A percentile compares a stretch with the other conserved stretches of the same genome.
Conservation (phyloP, 2,888 invertebrate species). For the Trisateles emortualis region DNA sequence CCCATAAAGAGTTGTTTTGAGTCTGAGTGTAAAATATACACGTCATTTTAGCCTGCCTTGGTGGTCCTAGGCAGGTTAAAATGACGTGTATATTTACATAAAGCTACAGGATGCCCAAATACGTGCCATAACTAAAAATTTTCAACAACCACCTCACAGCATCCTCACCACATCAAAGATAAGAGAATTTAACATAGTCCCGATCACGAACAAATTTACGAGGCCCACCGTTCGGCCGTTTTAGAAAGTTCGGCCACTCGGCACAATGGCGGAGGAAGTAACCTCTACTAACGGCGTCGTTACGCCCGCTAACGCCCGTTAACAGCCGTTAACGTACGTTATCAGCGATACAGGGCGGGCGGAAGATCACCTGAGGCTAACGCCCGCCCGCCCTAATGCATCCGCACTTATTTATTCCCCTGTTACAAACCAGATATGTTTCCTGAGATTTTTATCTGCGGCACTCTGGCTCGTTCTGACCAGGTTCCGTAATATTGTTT, state of each 20-base stretch:
- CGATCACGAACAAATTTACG: slow-evolving; percentile 62
- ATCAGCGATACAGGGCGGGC: slow-evolving; percentile 80
- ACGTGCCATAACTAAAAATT: neutral
- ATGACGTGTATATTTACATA: neutral
- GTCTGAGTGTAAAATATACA: too few relatives aligned
- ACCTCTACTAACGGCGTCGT: slow-evolving; percentile 82
- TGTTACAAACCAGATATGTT: slow-evolving; percentile 70
- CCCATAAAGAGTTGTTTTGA: too few relatives aligned
- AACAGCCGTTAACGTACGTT: slow-evolving; percentile 75
- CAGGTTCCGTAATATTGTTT: slow-evolving; percentile 41
- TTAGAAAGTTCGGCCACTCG: slow-evolving; percentile 49
- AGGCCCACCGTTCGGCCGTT: slow-evolving; percentile 30
- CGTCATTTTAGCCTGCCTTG: too few relatives aligned
- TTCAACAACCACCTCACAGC: neutral
- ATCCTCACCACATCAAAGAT: slow-evolving; percentile 26
- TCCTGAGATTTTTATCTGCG: slow-evolving; percentile 73
- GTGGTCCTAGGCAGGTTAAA: too few relatives aligned
- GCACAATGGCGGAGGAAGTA: slow-evolving; percentile 79
- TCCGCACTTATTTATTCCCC: slow-evolving; percentile 84
- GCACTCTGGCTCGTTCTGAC: slow-evolving; percentile 27
- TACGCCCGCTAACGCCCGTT: slow-evolving; percentile 73
- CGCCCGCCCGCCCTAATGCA: slow-evolving; percentile 81
- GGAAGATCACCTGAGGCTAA: slow-evolving; percentile 81
- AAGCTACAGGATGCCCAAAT: neutral
- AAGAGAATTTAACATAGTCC: slow-evolving; percentile 46